Percentiles rank a stretch among this genome's conserved stretches.
Conservation (phyloP, 2,888 invertebrate genomes). For the Cryptocephalus primarius region DNA sequence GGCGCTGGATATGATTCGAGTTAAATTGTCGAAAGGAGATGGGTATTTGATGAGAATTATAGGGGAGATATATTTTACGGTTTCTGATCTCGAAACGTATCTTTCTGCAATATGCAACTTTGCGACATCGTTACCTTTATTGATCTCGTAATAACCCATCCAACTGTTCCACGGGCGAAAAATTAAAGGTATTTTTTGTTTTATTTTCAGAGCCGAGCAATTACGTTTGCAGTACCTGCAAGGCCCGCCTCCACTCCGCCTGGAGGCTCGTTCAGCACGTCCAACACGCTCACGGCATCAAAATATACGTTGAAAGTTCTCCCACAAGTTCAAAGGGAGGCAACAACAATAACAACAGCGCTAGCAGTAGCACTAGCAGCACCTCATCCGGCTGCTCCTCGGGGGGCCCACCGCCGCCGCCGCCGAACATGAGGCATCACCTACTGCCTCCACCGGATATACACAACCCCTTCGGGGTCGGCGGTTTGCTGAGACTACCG, state of each 20-base stretch:
- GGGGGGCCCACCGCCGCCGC: slow-evolving; percentile 45
- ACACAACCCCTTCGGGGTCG: slow-evolving; percentile 65
- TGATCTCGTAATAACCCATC: too few relatives aligned
- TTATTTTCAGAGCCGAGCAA: slow-evolving; percentile 80
- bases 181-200: neutral
- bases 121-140: too few relatives aligned
- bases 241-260: slow-evolving; percentile 82
- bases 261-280: slow-evolving; percentile 94
- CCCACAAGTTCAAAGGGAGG: slow-evolving; percentile 34
- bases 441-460: slow-evolving; percentile 60
- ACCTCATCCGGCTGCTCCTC: slow-evolving; percentile 44
- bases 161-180: too few relatives aligned
- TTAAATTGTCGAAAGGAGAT: too few relatives aligned
- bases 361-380: slow-evolving; percentile 40
- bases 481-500: slow-evolving; percentile 63
- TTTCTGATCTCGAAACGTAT: too few relatives aligned
- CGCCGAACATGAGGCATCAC: slow-evolving; percentile 55
- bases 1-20: too few relatives aligned
- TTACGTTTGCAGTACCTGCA: slow-evolving; percentile 90
- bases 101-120: too few relatives aligned
- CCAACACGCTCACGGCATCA: slow-evolving; percentile 86
- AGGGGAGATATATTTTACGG: too few relatives aligned
- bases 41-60: too few relatives aligned
- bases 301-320: slow-evolving; percentile 72
- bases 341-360: slow-evolving; percentile 45